These are phyloP conservation scores for Spodoptera litura DNA, from an alignment of 1,140 invertebrate species.

Conservation along the genomic window DNA sequence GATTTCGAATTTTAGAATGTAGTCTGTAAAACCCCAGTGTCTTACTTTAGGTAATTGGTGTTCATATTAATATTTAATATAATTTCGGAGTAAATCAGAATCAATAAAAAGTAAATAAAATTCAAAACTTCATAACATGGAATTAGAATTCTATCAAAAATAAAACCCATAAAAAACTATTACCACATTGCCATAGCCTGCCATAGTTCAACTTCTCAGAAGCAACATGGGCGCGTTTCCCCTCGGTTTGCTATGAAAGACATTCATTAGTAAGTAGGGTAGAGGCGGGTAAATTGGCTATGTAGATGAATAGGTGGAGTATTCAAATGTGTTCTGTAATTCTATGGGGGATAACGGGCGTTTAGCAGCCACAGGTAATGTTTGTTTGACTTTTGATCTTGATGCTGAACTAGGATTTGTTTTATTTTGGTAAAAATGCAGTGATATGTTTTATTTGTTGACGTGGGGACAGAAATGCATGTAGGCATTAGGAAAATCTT, in stretches of 20 bases:
- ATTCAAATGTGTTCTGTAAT: constrained; percentile 8
- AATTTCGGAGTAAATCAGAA: too few relatives aligned
- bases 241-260: constrained; percentile 30
- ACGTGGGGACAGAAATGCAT: too few relatives aligned
- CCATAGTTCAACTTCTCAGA: not conserved
- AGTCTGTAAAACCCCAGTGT: too few relatives aligned
- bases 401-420: not conserved
- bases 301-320: not conserved
- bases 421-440: too few relatives aligned
- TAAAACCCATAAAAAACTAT: not conserved
- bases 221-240: constrained; percentile 14
- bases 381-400: not conserved
- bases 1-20: too few relatives aligned
- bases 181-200: not conserved
- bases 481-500: too few relatives aligned
- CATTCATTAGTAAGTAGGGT: constrained; percentile 27
- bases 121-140: too few relatives aligned
- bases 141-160: not conserved
- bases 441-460: too few relatives aligned
- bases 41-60: too few relatives aligned
- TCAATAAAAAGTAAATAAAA: too few relatives aligned
- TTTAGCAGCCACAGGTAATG: not conserved
- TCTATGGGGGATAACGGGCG: not conserved
- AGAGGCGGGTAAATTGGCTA: constrained; percentile 4
- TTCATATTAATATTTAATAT: too few relatives aligned